phyloP scores from a whole-genome alignment of 92 coral and sea anemone species.

The Zoanthus solanderi region DNA sequence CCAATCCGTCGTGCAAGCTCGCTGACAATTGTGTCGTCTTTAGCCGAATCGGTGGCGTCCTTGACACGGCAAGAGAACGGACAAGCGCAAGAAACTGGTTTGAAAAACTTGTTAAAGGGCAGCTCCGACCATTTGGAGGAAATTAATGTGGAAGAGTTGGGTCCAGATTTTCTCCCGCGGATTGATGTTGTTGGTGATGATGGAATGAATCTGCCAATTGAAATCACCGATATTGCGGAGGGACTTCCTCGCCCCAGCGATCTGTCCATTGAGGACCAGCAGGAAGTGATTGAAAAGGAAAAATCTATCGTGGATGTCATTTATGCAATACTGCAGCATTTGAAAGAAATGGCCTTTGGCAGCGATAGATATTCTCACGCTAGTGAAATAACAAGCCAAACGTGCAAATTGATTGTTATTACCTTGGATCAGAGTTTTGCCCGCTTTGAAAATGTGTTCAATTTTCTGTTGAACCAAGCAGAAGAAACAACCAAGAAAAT shows the following conservation, averaged over 20 bases:
- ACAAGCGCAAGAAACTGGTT: background rate
- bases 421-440: slow-evolving; percentile 38
- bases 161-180: background rate
- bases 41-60: background rate
- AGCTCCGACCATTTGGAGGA: background rate
- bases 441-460: slow-evolving; percentile 34
- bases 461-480: slow-evolving; percentile 46
- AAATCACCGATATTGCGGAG: slow-evolving; percentile 27
- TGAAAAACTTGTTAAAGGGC: background rate
- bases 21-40: slow-evolving; percentile 9
- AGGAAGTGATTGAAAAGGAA: slow-evolving; percentile 2
- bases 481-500: slow-evolving; percentile 40
- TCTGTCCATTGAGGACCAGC: background rate
- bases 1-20: slow-evolving; percentile 9
- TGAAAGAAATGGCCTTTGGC: slow-evolving; percentile 29
- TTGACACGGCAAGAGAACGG: background rate
- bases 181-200: background rate
- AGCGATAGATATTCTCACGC: slow-evolving; percentile 18
- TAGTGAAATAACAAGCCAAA: slow-evolving; percentile 29
- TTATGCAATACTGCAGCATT: slow-evolving; percentile 26
- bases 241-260: slow-evolving; percentile 8
- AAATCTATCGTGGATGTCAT: slow-evolving; percentile 14
- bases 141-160: background rate
- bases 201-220: background rate
- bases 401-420: slow-evolving; percentile 4